Base-by-base conservation (phyloP, 2,797 vertebrate genomes). In the Amniataba percoides region DNA sequence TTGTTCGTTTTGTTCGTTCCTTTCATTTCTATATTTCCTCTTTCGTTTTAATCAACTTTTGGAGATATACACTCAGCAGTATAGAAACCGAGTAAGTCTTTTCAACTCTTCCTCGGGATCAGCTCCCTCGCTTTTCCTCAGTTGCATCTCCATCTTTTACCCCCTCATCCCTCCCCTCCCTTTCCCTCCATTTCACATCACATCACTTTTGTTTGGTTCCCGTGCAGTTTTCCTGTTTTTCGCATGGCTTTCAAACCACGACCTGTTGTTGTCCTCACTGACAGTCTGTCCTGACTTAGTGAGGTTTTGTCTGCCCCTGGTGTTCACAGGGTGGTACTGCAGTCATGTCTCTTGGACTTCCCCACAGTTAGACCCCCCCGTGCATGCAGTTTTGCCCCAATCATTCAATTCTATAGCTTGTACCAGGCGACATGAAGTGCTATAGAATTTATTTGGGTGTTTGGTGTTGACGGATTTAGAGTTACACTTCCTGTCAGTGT, bases 71-170 rank as follows among this genome's bases (percentile, higher is more conserved):
- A 93, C 93, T 92, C 93, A 95, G 93, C 95, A 86, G 86, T 95
- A 93, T 95, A 94, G 92, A 93, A 94, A 92, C 92, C 80, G 90
- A 94, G 95, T 96, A 96, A 96, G 95, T 96, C 88, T 91, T 93
- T 90, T 90, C 69, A 83, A 80, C 85, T 89, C 88, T 82, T 89
- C 71, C 78, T 81, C 78, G 73, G 86, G 87, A 79, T 71, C 56
- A 71, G 78, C 46, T 78, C 71, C 51, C 34, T 67, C 55, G 16
- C 74, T 75, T 64, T 64, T 56, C 84, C 60, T 88, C 75, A 72
- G 74, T 86, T 88, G 82, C 85, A 75, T 87, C 74, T 75, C 53
- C 1, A 19, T 64, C 69, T 59, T 46, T 67, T 39, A 27, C 61
- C 70, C 81, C 16, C 71, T 56, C 75, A 42, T 65, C 27, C 27